Conservation (phyloP, 92 coral and sea anemone species). For the Pocillopora grandis region DNA sequence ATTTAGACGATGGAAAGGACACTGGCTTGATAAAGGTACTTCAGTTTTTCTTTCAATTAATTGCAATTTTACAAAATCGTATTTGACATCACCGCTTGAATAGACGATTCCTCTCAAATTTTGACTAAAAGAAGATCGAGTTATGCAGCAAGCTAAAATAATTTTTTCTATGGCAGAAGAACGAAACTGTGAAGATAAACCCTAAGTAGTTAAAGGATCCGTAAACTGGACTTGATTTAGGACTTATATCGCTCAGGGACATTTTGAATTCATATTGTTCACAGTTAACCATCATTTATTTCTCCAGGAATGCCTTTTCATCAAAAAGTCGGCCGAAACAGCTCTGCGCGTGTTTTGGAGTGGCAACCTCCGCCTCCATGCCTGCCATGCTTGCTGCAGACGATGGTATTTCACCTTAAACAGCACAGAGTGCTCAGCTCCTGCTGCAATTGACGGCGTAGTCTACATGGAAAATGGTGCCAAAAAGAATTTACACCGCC, state of each 20-base stretch:
- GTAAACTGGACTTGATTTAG: neutral
- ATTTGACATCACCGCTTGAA: neutral
- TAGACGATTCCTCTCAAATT: neutral
- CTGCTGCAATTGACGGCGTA: slow-evolving; percentile 45
- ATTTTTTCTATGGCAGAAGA: too few species aligned
- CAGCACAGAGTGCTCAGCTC: slow-evolving; percentile 3
- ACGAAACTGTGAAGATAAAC: too few species aligned
- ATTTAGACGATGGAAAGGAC: too few species aligned
- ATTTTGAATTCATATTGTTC: neutral
- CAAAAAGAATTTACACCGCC: neutral
- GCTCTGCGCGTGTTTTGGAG: slow-evolving; percentile 30
- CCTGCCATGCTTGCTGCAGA: too few species aligned
- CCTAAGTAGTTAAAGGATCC: too few species aligned
- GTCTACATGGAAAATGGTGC: slow-evolving; percentile 22
- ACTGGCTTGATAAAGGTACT: too few species aligned
- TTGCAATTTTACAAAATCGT: too few species aligned
- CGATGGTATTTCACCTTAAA: neutral
- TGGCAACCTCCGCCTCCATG: neutral
- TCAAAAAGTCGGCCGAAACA: slow-evolving; percentile 1
- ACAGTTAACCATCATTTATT: neutral
- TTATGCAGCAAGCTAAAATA: neutral
- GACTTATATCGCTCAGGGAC: neutral
- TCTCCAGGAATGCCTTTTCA: slow-evolving; percentile 16
- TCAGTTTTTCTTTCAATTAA: too few species aligned
- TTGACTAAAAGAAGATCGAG: neutral